Base-by-base conservation (phyloP, 2,797 vertebrate genomes). In the Pipistrellus kuhlii region DNA sequence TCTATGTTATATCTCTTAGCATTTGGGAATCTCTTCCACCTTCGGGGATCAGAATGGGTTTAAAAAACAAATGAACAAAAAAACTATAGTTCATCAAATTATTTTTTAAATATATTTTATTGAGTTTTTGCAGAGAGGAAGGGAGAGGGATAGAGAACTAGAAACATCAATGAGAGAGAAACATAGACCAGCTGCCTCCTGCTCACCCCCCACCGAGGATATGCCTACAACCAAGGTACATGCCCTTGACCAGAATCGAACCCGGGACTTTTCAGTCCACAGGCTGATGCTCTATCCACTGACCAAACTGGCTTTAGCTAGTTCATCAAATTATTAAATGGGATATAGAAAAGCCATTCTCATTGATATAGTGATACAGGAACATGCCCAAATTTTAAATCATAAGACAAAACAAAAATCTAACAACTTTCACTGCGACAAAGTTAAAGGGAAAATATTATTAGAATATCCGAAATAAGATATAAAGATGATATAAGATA, bases 361-460 rank as follows among this genome's bases (percentile, higher is more conserved):
- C 73, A 38, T 59, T 27, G 5, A 41, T 72, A 85, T 32, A 85
- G 32, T n/a, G 7, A 27, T 55, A 88, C 46, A 83, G 17, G 35
- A 90, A 94, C 84, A 18, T 17, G 18, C 23, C 55, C 14, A 21
- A 8, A 27, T 75, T 91, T 93, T 88, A 64, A 76, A 83, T 64
- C 91, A 59, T 53, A 80, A 57, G 62, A 46, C 27, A 62, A 94
- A 93, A 73, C 8, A 76, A 84, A 85, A 85, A 73, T 38, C 64
- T 35, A 51, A 46, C 69, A 62, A 21, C 20, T 73, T 95, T 85
- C 57, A 75, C 69, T 71, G 21, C 27, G 75, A 38, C 27, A 66
- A 66, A n/a, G 35, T 87, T 81, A 72, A 82, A 94, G 46, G 38
- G 38, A 57, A 91, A 72, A 32, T 68, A 35, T 32, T 68, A 32